Evolutionary conservation across 2,888 invertebrate species (phyloP), one percentile per base, ranked within the genome.

Genomic region (Tyria jacobaeae): DNA sequence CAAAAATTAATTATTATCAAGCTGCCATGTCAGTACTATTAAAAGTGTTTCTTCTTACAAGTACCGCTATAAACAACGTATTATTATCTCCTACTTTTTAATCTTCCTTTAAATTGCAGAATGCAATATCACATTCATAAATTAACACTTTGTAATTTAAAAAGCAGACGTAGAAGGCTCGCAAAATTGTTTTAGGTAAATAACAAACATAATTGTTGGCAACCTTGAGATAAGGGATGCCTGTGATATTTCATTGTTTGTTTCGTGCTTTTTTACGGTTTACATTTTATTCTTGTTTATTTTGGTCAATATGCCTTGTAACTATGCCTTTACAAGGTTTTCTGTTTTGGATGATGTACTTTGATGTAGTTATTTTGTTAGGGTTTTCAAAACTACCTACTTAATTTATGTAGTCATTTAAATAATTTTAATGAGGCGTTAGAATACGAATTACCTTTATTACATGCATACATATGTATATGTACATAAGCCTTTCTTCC

Each of bases 211-310:
- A 49, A 56, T 59, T 31, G 27, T 51, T 50, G 47, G 17, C n/a
- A 65, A 50, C 62, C 48, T 66, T 53, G 53, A 39, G n/a, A 4
- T 59, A 58, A 63, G 49, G 57, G 55, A 64, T 62, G 62, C 14
- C 51, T 62, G 37, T 56, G 61, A 73, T 68, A 68, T 58, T 66
- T 73, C 51, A 68, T 67, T 39, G 59, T 64, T 53, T 44, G 51
- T 63, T 73, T 61, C 44, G 10, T 60, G 47, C 24, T 31, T 39
- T 44, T 9, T 58, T 50, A 47, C 56, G 7, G 25, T 39, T 50
- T 47, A 60, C 37, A 57, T 64, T 70, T 70, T 52, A 39, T 53
- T 59, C 44, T 34, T 57, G 60, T 71, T 56, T 70, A 60, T 66
- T 57, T 60, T 60, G n/a, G 25, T 57, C 50, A 66, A 69, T 65